Evolutionary conservation across 2,888 invertebrate species (phyloP).

Genomic region (Euproctis similis): DNA sequence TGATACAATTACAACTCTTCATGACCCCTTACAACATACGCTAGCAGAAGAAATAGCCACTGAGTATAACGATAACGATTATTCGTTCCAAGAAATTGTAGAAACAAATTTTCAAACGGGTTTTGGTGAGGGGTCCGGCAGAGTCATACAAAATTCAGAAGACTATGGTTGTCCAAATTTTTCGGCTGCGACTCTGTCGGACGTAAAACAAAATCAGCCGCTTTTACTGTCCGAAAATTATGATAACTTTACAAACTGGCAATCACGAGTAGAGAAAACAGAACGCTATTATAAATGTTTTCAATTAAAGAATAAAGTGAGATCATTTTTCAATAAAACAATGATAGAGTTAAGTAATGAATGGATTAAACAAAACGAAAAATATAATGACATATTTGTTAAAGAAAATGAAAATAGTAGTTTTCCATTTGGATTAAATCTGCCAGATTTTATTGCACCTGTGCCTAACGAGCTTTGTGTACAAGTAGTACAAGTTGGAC

Average conservation of each 20-base stretch:
- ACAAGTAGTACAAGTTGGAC: constrained; percentile 77
- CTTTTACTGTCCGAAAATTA: constrained; percentile 49
- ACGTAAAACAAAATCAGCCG: constrained; percentile 74
- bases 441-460: constrained; percentile 77
- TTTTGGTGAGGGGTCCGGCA: constrained; percentile 77
- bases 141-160: constrained; percentile 69
- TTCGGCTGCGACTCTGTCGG: constrained; percentile 77
- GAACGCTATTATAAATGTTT: constrained; percentile 38
- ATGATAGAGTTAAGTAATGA: constrained; percentile 37
- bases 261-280: constrained; percentile 33
- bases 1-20: constrained; percentile 9
- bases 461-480: constrained; percentile 53
- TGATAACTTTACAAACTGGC: constrained; percentile 20
- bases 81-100: constrained; percentile 27
- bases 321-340: constrained; percentile 50
- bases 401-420: constrained; percentile 7
- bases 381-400: constrained; percentile 15
- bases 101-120: constrained; percentile 69
- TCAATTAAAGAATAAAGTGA: constrained; percentile 46
- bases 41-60: constrained; percentile 50
- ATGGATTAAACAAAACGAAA: constrained; percentile 27
- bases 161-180: constrained; percentile 52
- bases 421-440: constrained; percentile 27
- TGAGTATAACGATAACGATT: constrained; percentile 31
- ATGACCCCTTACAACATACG: constrained; percentile 40